Evolutionary conservation across 2,888 invertebrate genomes (phyloP).

Genomic region (Lutraria lutraria): DNA sequence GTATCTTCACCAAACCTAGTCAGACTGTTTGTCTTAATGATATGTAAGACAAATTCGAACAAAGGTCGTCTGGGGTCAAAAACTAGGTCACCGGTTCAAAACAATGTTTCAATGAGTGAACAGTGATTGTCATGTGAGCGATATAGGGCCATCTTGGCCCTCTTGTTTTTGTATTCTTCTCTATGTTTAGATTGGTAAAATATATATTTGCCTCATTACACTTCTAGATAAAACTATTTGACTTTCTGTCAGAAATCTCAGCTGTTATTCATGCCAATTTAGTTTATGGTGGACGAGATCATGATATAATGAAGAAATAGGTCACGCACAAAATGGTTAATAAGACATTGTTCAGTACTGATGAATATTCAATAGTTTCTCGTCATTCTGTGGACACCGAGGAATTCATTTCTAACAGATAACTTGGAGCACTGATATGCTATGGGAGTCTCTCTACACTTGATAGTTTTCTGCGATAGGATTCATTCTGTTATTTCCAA

Average conservation of each 20-base stretch:
- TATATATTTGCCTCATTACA: background rate
- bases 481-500: background rate
- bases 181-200: background rate
- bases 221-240: background rate
- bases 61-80: too few relatives aligned
- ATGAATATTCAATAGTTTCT: constrained; percentile 17
- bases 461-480: background rate
- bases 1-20: too few relatives aligned
- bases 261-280: constrained; percentile 19
- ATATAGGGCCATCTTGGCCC: too few relatives aligned
- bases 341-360: constrained; percentile 19
- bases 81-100: too few relatives aligned
- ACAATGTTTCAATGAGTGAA: too few relatives aligned
- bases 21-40: too few relatives aligned
- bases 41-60: too few relatives aligned
- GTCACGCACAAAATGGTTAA: background rate
- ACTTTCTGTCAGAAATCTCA: background rate
- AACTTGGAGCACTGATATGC: background rate
- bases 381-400: background rate
- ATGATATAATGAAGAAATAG: constrained; percentile 9
- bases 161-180: background rate
- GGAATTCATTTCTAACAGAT: background rate
- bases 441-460: background rate
- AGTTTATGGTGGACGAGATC: background rate
- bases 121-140: too few relatives aligned